Evolutionary conservation across 1,140 invertebrate species (phyloP).

Genomic region (Lethocerus indicus): DNA sequence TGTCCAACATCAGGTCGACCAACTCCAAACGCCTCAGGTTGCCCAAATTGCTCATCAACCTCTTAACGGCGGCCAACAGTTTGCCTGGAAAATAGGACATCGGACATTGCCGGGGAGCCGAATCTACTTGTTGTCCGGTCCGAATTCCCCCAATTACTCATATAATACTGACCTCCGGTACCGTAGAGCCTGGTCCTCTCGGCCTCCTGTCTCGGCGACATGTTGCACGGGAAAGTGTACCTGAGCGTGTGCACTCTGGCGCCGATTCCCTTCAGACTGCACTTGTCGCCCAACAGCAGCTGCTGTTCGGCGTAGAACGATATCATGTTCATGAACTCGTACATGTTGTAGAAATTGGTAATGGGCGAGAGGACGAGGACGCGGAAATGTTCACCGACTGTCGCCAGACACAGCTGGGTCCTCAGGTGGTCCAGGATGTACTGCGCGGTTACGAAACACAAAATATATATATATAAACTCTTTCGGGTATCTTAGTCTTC

Average conservation of each 20-base stretch:
- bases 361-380: conserved; percentile 53
- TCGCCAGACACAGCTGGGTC: conserved; percentile 50
- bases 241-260: conserved; percentile 40
- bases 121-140: no score
- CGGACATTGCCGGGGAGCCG: no score
- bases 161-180: conserved; percentile 59
- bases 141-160: no score
- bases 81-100: conserved; percentile 26
- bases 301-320: conserved; percentile 48
- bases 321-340: conserved; percentile 67
- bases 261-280: conserved; percentile 30
- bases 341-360: conserved; percentile 66
- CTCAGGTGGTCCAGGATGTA: conserved; percentile 58
- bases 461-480: no score
- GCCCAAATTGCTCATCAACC: conserved; percentile 47
- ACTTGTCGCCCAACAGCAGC: conserved; percentile 21
- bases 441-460: no score
- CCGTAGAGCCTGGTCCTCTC: conserved; percentile 43
- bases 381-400: conserved; percentile 47
- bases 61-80: conserved; percentile 45
- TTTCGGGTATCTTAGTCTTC: no score
- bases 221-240: conserved; percentile 67
- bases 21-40: conserved; percentile 46
- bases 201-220: conserved; percentile 37
- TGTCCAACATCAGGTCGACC: conserved; percentile 59